phyloP scores from a whole-genome alignment of 2,113 vertebrate genomes.

The Pongo pygmaeus region DNA sequence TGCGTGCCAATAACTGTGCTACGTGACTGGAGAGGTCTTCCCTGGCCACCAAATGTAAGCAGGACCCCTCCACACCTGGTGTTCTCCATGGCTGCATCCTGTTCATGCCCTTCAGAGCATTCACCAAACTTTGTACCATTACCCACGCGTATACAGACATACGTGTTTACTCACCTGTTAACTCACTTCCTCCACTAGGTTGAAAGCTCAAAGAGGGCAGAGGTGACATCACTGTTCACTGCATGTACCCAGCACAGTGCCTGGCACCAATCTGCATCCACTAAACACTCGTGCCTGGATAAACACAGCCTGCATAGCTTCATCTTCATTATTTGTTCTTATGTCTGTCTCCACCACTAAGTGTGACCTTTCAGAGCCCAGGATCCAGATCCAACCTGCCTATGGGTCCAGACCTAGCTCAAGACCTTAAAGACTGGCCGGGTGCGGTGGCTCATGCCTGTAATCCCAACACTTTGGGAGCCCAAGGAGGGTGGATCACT shows the following conservation, averaged over 20 bases:
- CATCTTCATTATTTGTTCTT: background rate
- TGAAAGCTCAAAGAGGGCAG: background rate
- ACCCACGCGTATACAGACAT: too few species aligned
- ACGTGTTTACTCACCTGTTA: background rate
- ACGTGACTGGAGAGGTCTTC: background rate
- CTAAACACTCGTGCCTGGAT: background rate
- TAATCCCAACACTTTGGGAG: too few species aligned
- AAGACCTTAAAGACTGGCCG: background rate
- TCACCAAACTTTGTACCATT: background rate
- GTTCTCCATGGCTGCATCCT: background rate
- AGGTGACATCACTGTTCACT: background rate
- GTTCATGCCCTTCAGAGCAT: background rate
- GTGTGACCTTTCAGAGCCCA: too few species aligned
- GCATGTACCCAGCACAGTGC: too few species aligned
- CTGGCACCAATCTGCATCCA: background rate
- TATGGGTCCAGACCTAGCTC: too few species aligned
- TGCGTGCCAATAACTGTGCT: too few species aligned
- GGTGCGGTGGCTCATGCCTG: too few species aligned
- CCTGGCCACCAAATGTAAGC: background rate
- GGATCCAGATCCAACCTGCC: too few species aligned
- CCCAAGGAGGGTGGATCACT: too few species aligned
- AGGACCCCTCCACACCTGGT: background rate
- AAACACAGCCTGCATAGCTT: background rate
- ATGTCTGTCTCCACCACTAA: background rate
- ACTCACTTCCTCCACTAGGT: background rate